Base-by-base conservation (phyloP, 2,888 invertebrate genomes). In the Eurytoma adleriae region DNA sequence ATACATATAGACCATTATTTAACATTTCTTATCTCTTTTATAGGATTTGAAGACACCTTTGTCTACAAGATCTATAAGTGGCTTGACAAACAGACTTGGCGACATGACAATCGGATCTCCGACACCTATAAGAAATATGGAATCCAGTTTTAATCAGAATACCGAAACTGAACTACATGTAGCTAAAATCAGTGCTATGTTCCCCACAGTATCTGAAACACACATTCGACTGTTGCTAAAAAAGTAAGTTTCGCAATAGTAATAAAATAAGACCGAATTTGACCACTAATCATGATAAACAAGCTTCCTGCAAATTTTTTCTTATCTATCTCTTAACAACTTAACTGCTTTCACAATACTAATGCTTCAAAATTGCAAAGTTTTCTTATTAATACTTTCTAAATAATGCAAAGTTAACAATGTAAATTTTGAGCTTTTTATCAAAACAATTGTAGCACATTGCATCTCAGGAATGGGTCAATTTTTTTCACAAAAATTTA, bases 121-220 rank as follows among this genome's bases (percentile, higher is more conserved):
- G 52, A 89, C 90, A 50, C 90, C 90, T 50, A 79, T 89, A 3
- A 88, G 85, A 84, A 89, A 89, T 69, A 86, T 88, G 83, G 95
- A 95, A 87, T 94, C 95, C 3, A 93, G 94, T 70, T 92, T 93
- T 78, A 93, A 92, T 0, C 92, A 94, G 81, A 93, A 92, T 72
- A 93, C 92, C 69, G 95, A 96, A 83, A 93, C 94, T 0, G 96
- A 96, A 85, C 94, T 94, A 10, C 93, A 95, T 78, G 96, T 96
- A 16, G 92, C 94, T 59, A 96, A 96, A 91, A 96, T 97, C 85
- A 94, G 95, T 86, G 94, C 96, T 66, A 95, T 97, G 94, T 97
- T 98, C 89, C 97, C 97, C 2, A 97, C 97, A 10, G 97, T 97
- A 73, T 94, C 95, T 81, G 97, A 97, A 87, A 95, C 95, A 40